phyloP scores from a whole-genome alignment of 2,797 vertebrate genomes.

The Erethizon dorsatum region DNA sequence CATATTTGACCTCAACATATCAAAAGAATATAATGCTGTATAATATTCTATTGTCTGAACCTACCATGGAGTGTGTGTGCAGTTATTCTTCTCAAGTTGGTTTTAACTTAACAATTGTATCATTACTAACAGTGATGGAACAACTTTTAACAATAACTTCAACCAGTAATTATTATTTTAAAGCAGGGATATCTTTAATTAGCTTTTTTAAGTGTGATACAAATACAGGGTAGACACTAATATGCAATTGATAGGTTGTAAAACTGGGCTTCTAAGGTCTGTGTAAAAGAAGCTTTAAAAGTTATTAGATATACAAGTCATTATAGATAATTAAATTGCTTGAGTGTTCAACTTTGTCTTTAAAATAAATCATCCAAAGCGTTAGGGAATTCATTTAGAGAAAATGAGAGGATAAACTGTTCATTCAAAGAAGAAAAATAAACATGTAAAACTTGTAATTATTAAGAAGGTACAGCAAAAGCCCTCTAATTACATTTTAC shows the following conservation, averaged over 20 bases:
- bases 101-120: neutral
- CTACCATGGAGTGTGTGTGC: neutral
- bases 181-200: neutral
- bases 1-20: neutral
- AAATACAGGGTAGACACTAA: neutral
- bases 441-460: neutral
- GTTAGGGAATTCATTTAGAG: neutral
- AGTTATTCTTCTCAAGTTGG: neutral
- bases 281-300: neutral
- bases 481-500: neutral
- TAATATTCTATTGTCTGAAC: neutral
- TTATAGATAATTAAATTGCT: neutral
- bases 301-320: neutral
- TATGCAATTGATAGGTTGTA: neutral
- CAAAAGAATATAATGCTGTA: neutral
- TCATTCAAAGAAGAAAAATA: conserved; percentile 24
- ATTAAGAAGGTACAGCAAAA: neutral
- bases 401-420: neutral
- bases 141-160: neutral
- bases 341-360: neutral
- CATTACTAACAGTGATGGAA: neutral
- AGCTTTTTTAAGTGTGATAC: neutral
- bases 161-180: neutral
- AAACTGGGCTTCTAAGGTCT: neutral
- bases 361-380: neutral